Evolutionary conservation across 1,140 invertebrate species (phyloP), one percentile per base, ranked within the genome.

Genomic region (Pogonomyrmex barbatus): DNA sequence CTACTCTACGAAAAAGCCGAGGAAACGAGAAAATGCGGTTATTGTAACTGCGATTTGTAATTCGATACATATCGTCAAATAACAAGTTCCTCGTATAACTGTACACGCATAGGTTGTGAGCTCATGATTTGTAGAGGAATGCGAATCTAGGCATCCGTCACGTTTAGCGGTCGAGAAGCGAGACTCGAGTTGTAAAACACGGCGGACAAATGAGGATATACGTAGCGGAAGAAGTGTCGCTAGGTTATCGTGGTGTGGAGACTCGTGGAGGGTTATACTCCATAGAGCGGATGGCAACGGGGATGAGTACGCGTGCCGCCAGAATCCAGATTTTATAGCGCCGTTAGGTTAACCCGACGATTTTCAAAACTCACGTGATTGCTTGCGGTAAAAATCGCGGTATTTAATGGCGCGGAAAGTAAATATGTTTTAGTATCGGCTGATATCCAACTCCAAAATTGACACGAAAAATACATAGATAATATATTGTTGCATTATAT

Each of bases 101-200:
- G 77, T 33, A 36, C 47, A 67, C n/a, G 45, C 12, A 47, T 60
- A 58, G 33, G 30, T 14, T 62, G 65, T 52, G 30, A 52, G n/a
- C 58, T 81, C 86, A 89, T 92, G 90, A 93, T 91, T 92, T 93
- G 82, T 79, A 75, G 86, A 47, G 39, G 67, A 86, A 89, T 76
- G 47, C 24, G 82, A 88, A 76, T 86, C 87, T 68, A 87, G 88
- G 77, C 86, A 89, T 93, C 86, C 91, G 67, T 92, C 91, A 92
- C 86, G 78, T 91, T 92, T 91, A 92, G 91, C 91, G 92, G 88
- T 91, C 60, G 88, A 75, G 88, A 92, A 92, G 90, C 87, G 88
- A 90, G 89, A 91, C 89, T 88, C 91, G 88, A 93, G 91, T 92
- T 93, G 92, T 93, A 91, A 92, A 93, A 92, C 92, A 91, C 87